These are phyloP conservation scores for Vulpes vulpes DNA, from an alignment of 2,113 vertebrate genomes.

Conservation along the genomic window DNA sequence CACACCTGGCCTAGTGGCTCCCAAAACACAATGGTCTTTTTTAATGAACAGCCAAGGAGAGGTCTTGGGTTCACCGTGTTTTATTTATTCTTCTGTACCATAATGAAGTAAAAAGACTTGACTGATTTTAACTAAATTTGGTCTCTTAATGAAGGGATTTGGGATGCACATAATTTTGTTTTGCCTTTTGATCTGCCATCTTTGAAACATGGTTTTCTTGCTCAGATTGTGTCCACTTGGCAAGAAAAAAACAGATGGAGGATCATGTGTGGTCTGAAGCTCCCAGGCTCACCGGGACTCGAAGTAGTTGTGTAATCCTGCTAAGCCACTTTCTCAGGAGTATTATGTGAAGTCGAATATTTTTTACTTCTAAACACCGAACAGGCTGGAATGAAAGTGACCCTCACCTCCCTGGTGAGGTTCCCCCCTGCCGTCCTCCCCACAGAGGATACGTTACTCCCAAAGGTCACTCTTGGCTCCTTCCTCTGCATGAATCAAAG, in stretches of 20 bases:
- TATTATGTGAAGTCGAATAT: not conserved
- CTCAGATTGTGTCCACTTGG: not conserved
- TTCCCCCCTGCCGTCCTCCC: not conserved
- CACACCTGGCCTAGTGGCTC: not conserved
- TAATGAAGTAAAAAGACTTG: not conserved
- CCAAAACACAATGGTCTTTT: not conserved
- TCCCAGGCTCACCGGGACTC: not conserved
- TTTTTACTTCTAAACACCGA: not conserved
- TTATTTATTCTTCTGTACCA: not conserved
- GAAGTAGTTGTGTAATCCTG: rapidly evolving
- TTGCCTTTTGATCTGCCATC: not conserved
- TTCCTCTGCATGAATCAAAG: not conserved
- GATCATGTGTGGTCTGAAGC: not conserved
- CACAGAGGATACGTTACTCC: not conserved
- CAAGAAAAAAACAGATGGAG: not conserved
- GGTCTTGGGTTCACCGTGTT: rapidly evolving
- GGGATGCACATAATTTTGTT: not conserved
- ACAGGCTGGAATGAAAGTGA: not conserved
- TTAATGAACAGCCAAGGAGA: not conserved
- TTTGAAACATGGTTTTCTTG: not conserved
- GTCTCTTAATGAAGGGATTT: not conserved
- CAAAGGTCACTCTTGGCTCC: rapidly evolving
- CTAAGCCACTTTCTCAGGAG: slow-evolving; percentile 22
- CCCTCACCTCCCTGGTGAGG: not conserved
- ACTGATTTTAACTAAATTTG: not conserved